Conservation (phyloP, 2,888 invertebrate genomes). For the Luffia ferchaultella region DNA sequence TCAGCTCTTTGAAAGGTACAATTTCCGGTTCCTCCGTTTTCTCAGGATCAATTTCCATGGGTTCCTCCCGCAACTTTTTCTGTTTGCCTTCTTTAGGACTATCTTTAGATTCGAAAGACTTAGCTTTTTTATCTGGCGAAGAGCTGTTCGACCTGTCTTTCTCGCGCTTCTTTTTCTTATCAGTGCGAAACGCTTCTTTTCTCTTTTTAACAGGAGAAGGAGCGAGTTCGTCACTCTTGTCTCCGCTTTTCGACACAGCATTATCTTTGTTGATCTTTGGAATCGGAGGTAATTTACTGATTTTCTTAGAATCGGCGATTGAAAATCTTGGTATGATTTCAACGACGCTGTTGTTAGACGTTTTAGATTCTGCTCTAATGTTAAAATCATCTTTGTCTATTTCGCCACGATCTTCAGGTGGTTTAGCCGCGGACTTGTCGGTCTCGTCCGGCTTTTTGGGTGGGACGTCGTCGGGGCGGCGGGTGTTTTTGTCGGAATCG, state of each 20-base stretch:
- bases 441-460: slow-evolving; percentile 1
- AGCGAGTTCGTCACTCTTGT: slow-evolving; percentile 17
- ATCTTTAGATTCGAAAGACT: slow-evolving; percentile 20
- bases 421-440: background rate
- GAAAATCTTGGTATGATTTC: slow-evolving; percentile 27
- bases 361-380: slow-evolving; percentile 3
- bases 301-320: slow-evolving; percentile 33
- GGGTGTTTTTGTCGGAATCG: background rate
- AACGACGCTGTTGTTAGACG: slow-evolving; percentile 13
- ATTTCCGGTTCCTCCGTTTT: slow-evolving; percentile 23
- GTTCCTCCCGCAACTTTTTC: slow-evolving; percentile 17
- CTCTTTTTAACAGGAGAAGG: slow-evolving; percentile 20
- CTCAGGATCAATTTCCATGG: slow-evolving; percentile 19
- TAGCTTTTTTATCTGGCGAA: slow-evolving; percentile 31
- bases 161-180: slow-evolving; percentile 22
- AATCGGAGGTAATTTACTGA: slow-evolving; percentile 50
- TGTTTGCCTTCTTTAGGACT: slow-evolving; percentile 10
- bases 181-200: slow-evolving; percentile 22
- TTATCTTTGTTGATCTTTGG: slow-evolving; percentile 33
- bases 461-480: background rate
- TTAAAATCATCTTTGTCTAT: slow-evolving; percentile 6
- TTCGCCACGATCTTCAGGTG: background rate
- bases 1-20: slow-evolving; percentile 64
- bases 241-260: slow-evolving; percentile 10
- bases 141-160: slow-evolving; percentile 19